Base-by-base conservation (phyloP, 2,113 vertebrate species). In the Odontesthes bonariensis region DNA sequence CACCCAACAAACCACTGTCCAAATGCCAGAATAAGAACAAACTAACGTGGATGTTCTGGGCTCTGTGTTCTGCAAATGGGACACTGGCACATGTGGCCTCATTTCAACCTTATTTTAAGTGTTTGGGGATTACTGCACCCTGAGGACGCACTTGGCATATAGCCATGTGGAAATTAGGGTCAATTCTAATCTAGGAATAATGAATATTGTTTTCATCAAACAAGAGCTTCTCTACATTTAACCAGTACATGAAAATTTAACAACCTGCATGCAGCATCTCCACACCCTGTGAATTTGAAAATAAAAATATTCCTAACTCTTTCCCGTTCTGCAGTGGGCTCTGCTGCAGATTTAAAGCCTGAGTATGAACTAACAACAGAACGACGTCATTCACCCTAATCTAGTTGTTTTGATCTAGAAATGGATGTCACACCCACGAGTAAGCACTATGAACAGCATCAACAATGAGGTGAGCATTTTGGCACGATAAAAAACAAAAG, bases 371-470 rank as follows among this genome's bases (percentile, higher is more conserved):
- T 46, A 46, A 32, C 49, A 47, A 58, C 58, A 52, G 22, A 1
- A n/a, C 69, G 83, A 84, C 32, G 59, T 61, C 79, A 73, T 83
- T 27, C 14, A 6, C 4, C 32, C 54, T 75, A 88, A 82, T 81
- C 73, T 77, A 53, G 40, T 87, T 88, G 82, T 88, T 90, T 84
- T 82, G 27, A 72, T 83, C 69, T 52, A 61, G 23, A 78, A 52
- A 83, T 88, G 54, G 62, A 79, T 78, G 84, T 75, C 81, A 86
- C 84, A 73, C 78, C 87, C 86, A 83, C 67, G 73, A 83, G 79
- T 65, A 69, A 80, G 86, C 80, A 84, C 58, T 8, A 61, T 47
- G 84, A 82, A 66, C 74, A 79, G 11, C 54, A 13, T 53, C 59
- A 63, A 6, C 33, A 55, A 62, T 22, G 12, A 42, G 33, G 64